Evolutionary conservation across 2,888 invertebrate genomes (phyloP).

Genomic region (Allolobophora icterica): DNA sequence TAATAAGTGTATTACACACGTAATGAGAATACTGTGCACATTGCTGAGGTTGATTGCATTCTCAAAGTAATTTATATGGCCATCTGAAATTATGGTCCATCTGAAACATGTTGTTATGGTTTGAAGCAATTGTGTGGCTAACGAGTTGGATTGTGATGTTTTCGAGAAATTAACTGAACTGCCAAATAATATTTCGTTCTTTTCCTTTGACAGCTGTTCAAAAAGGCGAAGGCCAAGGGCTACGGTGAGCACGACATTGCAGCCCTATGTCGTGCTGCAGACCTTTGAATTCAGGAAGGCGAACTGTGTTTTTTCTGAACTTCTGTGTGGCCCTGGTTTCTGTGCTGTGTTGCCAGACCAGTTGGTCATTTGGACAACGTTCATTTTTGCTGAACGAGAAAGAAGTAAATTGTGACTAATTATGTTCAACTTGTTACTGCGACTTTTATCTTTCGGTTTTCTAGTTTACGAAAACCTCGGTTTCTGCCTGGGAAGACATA

Average conservation of each 20-base stretch:
- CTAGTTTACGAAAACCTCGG: neutral
- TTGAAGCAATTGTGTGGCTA: neutral
- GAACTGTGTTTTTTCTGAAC: neutral
- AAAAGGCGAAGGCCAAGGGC: conserved; percentile 91
- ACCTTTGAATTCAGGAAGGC: conserved; percentile 42
- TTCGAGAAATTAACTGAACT: neutral
- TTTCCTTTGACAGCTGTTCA: conserved; percentile 72
- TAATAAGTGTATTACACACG: neutral
- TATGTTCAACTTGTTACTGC: neutral
- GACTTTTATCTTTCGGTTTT: neutral
- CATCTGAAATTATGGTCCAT: neutral
- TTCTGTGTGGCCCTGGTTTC: neutral
- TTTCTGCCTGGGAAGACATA: neutral
- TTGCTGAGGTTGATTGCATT: neutral
- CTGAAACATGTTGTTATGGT: neutral
- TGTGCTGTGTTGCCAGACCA: neutral
- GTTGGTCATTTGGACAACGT: neutral
- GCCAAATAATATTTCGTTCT: neutral
- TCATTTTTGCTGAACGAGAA: neutral
- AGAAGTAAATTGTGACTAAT: neutral
- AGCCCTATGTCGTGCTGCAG: conserved; percentile 78
- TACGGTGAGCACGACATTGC: conserved; percentile 92
- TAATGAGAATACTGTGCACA: neutral
- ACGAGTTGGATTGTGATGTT: neutral
- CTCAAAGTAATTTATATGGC: neutral